phyloP scores from a whole-genome alignment of 2,888 invertebrate species.

The Drosophila suboccidentalis region DNA sequence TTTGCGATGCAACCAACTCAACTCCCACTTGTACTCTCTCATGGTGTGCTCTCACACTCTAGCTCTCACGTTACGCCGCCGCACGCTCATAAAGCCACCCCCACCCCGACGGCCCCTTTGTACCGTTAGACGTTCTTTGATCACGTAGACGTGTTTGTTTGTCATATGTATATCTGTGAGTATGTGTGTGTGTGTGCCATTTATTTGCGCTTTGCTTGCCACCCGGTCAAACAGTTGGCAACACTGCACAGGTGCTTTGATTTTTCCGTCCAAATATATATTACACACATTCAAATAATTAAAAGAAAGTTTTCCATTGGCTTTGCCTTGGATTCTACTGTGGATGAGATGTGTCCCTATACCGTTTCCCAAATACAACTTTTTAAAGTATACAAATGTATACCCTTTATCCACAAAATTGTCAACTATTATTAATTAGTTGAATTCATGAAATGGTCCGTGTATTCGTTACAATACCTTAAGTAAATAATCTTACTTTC shows the following conservation, averaged over 20 bases:
- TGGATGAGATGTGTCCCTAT: neutral
- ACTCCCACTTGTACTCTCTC: conserved; percentile 41
- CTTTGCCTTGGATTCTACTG: neutral
- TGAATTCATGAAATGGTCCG: neutral
- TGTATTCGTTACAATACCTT: too few species aligned
- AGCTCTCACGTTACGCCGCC: conserved; percentile 25
- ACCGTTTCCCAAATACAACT: neutral
- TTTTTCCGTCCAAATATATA: conserved; percentile 27
- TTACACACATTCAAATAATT: conserved; percentile 1
- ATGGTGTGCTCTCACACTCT: conserved; percentile 5
- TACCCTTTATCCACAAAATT: neutral
- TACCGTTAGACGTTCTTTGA: conserved; percentile 54
- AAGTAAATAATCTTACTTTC: too few species aligned
- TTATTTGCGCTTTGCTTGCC: conserved; percentile 49
- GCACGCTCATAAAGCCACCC: conserved; percentile 44
- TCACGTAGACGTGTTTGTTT: conserved; percentile 58
- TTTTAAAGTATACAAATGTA: neutral
- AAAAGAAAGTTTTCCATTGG: conserved; percentile 22
- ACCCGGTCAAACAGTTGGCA: conserved; percentile 41
- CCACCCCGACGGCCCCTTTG: conserved; percentile 27
- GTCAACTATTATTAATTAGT: neutral
- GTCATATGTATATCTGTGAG: conserved; percentile 23
- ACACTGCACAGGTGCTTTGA: conserved; percentile 40
- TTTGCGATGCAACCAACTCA: conserved; percentile 36
- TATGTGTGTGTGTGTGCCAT: conserved; percentile 35